A percentile compares a stretch with the other conserved stretches of the same genome.
phyloP scores from a whole-genome alignment of 2,888 invertebrate species.

The Ophion slaviceki region DNA sequence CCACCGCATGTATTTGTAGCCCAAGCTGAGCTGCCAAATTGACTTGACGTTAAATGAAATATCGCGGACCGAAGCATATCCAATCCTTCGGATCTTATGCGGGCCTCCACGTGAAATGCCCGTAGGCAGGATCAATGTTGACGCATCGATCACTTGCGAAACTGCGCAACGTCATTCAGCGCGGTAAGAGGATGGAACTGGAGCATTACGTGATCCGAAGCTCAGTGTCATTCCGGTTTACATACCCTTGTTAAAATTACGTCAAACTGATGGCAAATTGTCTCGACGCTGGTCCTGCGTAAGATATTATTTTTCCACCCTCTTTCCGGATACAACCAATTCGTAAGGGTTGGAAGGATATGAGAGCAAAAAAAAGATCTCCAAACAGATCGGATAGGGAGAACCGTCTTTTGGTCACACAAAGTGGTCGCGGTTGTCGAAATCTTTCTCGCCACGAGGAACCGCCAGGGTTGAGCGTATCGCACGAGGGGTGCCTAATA shows the following conservation, averaged over 20 bases:
- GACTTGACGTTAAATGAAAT: constrained; percentile 48
- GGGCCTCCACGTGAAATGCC: too few relatives aligned
- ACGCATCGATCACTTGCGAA: too few relatives aligned
- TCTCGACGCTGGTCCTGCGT: neutral
- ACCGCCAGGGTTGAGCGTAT: constrained; percentile 37
- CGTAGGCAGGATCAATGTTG: neutral
- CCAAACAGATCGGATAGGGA: constrained; percentile 31
- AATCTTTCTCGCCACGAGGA: constrained; percentile 59
- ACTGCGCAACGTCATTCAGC: too few relatives aligned
- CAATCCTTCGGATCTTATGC: constrained; percentile 7
- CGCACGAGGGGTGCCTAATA: constrained; percentile 27
- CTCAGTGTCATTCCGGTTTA: too few relatives aligned
- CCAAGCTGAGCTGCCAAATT: constrained; percentile 1
- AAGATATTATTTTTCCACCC: constrained; percentile 41
- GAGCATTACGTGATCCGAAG: too few relatives aligned
- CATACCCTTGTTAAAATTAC: neutral
- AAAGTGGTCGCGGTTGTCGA: constrained; percentile 60
- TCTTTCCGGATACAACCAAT: constrained; percentile 8
- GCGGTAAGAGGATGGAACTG: too few relatives aligned
- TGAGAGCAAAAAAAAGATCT: constrained; percentile 24
- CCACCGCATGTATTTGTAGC: neutral
- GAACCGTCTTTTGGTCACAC: constrained; percentile 49
- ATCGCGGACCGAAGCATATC: constrained; percentile 37
- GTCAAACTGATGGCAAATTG: neutral
- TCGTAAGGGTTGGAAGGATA: neutral